phyloP scores from a whole-genome alignment of 2,113 vertebrate genomes.

The Paratilapia polleni region DNA sequence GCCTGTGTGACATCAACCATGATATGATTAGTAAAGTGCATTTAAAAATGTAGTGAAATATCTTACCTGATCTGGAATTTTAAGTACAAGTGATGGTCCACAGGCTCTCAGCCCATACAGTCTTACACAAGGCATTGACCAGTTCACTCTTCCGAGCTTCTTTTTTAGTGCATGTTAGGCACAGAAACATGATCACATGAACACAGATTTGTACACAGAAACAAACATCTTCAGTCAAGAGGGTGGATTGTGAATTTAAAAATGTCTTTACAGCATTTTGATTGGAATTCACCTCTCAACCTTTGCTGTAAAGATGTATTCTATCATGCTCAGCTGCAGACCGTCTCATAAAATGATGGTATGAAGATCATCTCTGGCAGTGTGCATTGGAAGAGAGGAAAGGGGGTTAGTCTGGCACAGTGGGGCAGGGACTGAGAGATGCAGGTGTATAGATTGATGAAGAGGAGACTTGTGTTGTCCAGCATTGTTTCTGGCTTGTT shows the following conservation, averaged over 20 bases:
- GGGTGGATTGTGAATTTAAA: neutral
- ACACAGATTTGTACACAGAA: neutral
- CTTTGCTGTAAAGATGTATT: slow-evolving; percentile 3
- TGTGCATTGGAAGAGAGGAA: neutral
- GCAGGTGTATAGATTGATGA: slow-evolving; percentile 55
- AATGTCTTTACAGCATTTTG: neutral
- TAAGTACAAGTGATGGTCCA: neutral
- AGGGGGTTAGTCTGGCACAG: slow-evolving; percentile 21
- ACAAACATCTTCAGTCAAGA: neutral
- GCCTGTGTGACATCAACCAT: neutral
- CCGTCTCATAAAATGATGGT: slow-evolving; percentile 2
- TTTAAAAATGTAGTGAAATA: neutral
- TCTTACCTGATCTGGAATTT: neutral
- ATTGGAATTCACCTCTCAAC: slow-evolving; percentile 18
- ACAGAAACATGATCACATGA: neutral
- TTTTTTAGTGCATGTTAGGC: neutral
- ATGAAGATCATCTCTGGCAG: slow-evolving; percentile 8
- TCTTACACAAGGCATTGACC: neutral
- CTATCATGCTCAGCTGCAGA: neutral
- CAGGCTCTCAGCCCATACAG: neutral
- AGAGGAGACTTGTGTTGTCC: slow-evolving; percentile 30
- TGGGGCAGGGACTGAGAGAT: slow-evolving; percentile 21
- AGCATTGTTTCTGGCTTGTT: slow-evolving; percentile 23
- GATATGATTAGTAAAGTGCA: neutral
- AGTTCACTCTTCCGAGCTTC: neutral